A percentile compares a stretch with the other conserved stretches of the same genome.
These are phyloP conservation scores for Conus canariensis DNA, from an alignment of 2,888 invertebrate genomes.

Conservation along the genomic window DNA sequence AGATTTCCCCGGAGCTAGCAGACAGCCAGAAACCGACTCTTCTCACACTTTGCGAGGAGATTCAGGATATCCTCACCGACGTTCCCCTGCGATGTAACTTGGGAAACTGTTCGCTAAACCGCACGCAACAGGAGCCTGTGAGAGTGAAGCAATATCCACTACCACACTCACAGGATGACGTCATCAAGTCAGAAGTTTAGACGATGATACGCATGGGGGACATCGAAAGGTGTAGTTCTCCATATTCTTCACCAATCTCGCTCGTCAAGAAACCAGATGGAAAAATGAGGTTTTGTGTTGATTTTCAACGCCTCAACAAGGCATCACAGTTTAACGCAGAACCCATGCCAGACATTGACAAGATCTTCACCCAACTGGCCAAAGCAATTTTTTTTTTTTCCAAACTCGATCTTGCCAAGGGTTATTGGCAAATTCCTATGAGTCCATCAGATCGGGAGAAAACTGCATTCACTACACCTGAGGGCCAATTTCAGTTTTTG, in stretches of 20 bases:
- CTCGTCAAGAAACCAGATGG: slow-evolving; percentile 34
- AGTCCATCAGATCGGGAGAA: background rate
- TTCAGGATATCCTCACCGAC: too few species aligned
- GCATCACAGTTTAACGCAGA: background rate
- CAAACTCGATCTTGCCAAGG: slow-evolving; percentile 32
- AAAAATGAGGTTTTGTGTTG: slow-evolving; percentile 14
- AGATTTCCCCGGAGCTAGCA: too few species aligned
- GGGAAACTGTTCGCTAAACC: too few species aligned
- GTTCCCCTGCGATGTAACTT: too few species aligned
- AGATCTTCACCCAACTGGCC: background rate
- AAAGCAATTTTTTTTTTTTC: background rate
- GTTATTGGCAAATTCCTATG: slow-evolving; percentile 33
- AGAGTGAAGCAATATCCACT: background rate
- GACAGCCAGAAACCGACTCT: too few species aligned
- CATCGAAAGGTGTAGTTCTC: slow-evolving; percentile 36
- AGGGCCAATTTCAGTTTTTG: slow-evolving; percentile 29
- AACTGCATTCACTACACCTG: slow-evolving; percentile 35
- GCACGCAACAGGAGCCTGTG: background rate
- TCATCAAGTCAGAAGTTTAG: slow-evolving; percentile 36
- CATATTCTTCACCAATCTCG: slow-evolving; percentile 42
- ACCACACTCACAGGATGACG: background rate
- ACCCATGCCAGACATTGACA: background rate
- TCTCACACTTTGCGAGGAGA: too few species aligned
- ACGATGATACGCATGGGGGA: slow-evolving; percentile 47
- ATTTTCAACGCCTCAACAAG: too few species aligned